Evolutionary conservation across 2,888 invertebrate species (phyloP).

Genomic region (Nysson spinosus): DNA sequence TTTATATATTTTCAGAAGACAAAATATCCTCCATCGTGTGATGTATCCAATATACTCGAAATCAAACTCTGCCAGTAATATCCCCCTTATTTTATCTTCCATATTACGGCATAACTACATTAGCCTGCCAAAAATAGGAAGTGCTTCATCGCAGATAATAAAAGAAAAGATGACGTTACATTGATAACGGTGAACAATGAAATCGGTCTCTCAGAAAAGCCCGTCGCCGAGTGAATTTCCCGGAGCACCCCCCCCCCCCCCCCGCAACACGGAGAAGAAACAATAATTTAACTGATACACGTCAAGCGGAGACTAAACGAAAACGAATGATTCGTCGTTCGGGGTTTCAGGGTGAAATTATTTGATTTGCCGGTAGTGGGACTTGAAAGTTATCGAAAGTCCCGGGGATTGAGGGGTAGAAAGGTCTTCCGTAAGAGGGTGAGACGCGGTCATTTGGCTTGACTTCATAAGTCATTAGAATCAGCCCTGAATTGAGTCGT

Average conservation of each 20-base stretch:
- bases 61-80: too few species aligned
- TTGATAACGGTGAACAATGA: slow-evolving; percentile 45
- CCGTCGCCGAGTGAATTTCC: slow-evolving; percentile 23
- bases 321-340: slow-evolving; percentile 30
- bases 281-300: slow-evolving; percentile 50
- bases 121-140: too few species aligned
- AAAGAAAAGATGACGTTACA: too few species aligned
- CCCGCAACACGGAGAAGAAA: slow-evolving; percentile 26
- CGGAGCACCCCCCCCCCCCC: neutral
- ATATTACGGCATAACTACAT: too few species aligned
- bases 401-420: slow-evolving; percentile 21
- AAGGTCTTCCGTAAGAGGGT: slow-evolving; percentile 27
- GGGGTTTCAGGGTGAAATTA: slow-evolving; percentile 57
- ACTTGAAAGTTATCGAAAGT: slow-evolving; percentile 60
- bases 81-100: too few species aligned
- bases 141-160: too few species aligned
- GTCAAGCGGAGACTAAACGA: slow-evolving; percentile 42
- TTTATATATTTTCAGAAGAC: too few species aligned
- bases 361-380: slow-evolving; percentile 68
- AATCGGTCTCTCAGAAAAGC: slow-evolving; percentile 40
- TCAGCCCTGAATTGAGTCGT: slow-evolving; percentile 70
- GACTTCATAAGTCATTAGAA: slow-evolving; percentile 78
- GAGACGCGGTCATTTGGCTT: slow-evolving; percentile 74
- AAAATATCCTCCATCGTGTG: too few species aligned
- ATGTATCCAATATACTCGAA: too few species aligned